Base-by-base conservation (phyloP, 2,888 invertebrate species). In the Mimachlamys varia region DNA sequence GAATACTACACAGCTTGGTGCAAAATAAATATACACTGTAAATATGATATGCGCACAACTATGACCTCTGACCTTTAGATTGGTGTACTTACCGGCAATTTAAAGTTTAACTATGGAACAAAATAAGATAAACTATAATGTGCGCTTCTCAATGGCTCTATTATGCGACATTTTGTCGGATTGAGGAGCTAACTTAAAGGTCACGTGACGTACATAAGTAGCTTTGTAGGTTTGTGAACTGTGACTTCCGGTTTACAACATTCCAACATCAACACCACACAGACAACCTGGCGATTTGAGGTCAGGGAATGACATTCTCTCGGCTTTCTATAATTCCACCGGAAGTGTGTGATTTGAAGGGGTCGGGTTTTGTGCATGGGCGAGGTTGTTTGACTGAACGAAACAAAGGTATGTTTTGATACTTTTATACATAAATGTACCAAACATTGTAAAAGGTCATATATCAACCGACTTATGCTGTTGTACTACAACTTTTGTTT, bases 1-100 rank as follows among this genome's bases (percentile, higher is more conserved):
- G 27, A 76, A 76, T 76, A 76, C 27, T 76, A 76, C 27, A 76
- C 10, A 76, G 4, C 3, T 76, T 5, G 22, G 76, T 76, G 33
- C 76, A 76, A 76, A 33, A 76, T 76, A 76, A 12, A 76, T 27
- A 76, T 10, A 33, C 76, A 76, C 17, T 76, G 76, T 76, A 5
- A 76, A 76, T 27, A 33, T 33, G 76, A 76, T 33, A 76, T 76
- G 76, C 33, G 76, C 76, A 76, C 76, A 76, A 33, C 17, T 76
- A 15, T 76, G 76, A 76, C 76, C 76, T 76, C 15, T 76, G 33
- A 76, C 76, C 76, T 76, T 76, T 76, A 33, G 76, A 76, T 76
- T 22, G 76, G 76, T 76, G 76, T 76, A 76, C 76, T 76, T 76
- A 76, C 13, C 33, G 22, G 76, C 33, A 76, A 76, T 76, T 76